A percentile compares a stretch with the other conserved stretches of the same genome.
Conservation (phyloP, 2,888 invertebrate genomes). For the Drosophila fulvimacula region DNA sequence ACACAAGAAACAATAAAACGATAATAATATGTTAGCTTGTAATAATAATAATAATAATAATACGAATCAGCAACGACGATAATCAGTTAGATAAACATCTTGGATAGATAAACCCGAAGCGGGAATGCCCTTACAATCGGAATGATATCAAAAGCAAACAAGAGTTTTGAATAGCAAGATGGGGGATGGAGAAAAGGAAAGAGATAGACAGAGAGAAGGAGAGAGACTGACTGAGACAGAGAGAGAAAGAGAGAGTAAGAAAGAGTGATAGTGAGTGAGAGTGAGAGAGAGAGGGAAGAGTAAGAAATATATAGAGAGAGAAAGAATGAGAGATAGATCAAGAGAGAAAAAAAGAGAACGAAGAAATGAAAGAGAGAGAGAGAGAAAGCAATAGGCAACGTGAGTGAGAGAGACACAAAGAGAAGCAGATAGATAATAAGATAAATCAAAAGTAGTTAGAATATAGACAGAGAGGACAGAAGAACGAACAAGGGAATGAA, state of each 20-base stretch:
- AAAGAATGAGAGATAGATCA: neutral
- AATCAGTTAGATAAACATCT: constrained; percentile 28
- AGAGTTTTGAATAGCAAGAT: too few species aligned
- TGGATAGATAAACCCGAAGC: constrained; percentile 4
- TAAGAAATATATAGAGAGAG: neutral
- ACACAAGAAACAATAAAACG: constrained; percentile 39
- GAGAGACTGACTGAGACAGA: neutral
- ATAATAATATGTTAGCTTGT: constrained; percentile 36
- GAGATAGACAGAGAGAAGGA: neutral
- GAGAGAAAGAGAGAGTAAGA: neutral
- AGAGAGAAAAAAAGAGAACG: too few species aligned
- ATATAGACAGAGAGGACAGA: neutral
- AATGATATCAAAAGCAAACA: constrained; percentile 3
- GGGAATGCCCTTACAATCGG: neutral
- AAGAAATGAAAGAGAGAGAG: too few species aligned
- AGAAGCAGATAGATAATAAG: neutral
- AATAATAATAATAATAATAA: constrained; percentile 28
- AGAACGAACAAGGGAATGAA: too few species aligned
- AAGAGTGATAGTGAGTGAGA: neutral
- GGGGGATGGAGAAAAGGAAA: neutral
- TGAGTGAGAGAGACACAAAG: neutral
- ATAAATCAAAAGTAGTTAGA: neutral
- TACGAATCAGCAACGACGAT: constrained; percentile 17
- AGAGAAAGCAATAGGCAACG: too few species aligned
- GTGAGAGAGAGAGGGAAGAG: neutral